phyloP scores from a whole-genome alignment of 2,113 vertebrate species.

The Diadophis punctatus region DNA sequence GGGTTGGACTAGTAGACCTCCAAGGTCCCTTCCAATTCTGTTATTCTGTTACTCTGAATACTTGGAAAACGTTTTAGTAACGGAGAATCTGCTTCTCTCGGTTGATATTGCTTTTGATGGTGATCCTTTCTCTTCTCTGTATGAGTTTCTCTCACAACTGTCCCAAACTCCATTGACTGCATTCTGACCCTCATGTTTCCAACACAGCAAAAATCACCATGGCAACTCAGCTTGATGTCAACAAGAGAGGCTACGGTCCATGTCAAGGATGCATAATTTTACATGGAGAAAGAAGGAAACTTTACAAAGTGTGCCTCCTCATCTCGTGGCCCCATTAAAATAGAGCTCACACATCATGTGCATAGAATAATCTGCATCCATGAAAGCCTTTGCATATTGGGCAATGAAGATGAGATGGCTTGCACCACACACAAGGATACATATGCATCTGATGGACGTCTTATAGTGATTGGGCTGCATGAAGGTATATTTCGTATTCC shows the following conservation, averaged over 20 bases:
- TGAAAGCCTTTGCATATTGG: neutral
- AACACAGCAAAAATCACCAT: conserved; percentile 51
- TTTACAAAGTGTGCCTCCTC: neutral
- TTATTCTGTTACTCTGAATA: neutral
- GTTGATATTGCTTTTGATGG: neutral
- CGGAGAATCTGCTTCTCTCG: neutral
- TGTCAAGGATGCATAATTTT: conserved; percentile 41
- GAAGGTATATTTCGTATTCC: neutral
- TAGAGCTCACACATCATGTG: fast-evolving
- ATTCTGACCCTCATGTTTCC: neutral
- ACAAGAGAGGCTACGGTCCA: conserved; percentile 31
- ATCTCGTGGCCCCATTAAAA: neutral
- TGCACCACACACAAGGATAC: neutral
- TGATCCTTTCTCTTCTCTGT: conserved; percentile 25
- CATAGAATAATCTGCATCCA: neutral
- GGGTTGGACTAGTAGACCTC: neutral
- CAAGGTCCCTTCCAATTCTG: neutral
- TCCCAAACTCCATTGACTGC: conserved; percentile 10
- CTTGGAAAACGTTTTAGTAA: neutral
- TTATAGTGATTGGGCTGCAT: neutral
- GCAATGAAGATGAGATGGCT: neutral
- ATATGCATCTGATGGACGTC: neutral
- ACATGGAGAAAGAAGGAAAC: conserved; percentile 21
- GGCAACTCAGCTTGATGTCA: conserved; percentile 55
- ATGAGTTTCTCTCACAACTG: conserved; percentile 11